Conservation (phyloP, 2,888 invertebrate species). For the Schrankia costaestrigalis region DNA sequence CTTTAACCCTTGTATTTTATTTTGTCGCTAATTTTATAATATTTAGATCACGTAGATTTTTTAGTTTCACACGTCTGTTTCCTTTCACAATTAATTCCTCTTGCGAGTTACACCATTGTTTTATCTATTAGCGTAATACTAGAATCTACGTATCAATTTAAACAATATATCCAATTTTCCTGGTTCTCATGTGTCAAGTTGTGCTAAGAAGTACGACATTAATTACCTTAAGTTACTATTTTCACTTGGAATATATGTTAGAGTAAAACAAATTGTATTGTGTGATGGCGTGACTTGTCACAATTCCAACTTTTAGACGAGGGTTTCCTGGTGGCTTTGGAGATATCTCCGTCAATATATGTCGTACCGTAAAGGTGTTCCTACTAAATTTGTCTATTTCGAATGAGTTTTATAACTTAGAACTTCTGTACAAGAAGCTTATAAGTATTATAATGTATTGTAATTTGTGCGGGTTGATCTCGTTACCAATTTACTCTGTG, state of each 20-base stretch:
- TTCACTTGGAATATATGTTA: slow-evolving; percentile 5
- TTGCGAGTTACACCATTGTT: slow-evolving; percentile 10
- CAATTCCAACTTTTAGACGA: slow-evolving; percentile 40
- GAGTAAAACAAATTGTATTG: slow-evolving; percentile 18
- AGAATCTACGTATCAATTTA: slow-evolving; percentile 21
- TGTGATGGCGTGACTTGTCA: slow-evolving; percentile 50
- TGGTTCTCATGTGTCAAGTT: not conserved
- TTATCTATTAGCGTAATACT: slow-evolving; percentile 12
- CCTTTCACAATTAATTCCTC: slow-evolving; percentile 31
- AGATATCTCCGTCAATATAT: slow-evolving; percentile 62
- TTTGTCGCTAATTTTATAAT: no score
- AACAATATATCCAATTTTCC: slow-evolving; percentile 15
- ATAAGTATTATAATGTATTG: no score
- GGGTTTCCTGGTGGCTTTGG: slow-evolving; percentile 46
- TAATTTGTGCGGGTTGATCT: no score
- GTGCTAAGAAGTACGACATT: not conserved
- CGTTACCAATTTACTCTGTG: no score
- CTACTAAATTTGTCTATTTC: slow-evolving; percentile 21
- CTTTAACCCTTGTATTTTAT: no score
- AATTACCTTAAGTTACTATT: slow-evolving; percentile 4
- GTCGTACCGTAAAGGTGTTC: slow-evolving; percentile 29
- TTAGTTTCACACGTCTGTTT: slow-evolving; percentile 27
- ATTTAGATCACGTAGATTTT: slow-evolving; percentile 17
- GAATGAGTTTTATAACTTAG: slow-evolving; percentile 17
- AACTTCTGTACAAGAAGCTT: no score